Evolutionary conservation across 1,140 invertebrate genomes (phyloP).

Genomic region (Drosophila malerkotliana): DNA sequence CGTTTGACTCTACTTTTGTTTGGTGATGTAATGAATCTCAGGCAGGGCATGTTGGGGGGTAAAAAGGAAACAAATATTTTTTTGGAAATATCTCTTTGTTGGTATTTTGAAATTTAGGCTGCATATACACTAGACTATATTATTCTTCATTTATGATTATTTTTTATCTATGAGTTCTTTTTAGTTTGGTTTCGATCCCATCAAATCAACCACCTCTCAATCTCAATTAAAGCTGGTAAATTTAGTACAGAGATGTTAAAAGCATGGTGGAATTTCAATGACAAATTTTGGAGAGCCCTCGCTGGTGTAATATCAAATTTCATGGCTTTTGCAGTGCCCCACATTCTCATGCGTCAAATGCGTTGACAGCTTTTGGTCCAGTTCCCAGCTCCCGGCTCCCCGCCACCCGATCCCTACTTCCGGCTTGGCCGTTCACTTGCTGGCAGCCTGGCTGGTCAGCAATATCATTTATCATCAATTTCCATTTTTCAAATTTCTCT

Average conservation of each 20-base stretch:
- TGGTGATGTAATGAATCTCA: constrained; percentile 26
- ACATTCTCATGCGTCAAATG: constrained; percentile 76
- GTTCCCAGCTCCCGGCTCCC: constrained; percentile 10
- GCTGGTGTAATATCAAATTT: constrained; percentile 35
- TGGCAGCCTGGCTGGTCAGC: constrained; percentile 64
- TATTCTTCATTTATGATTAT: not conserved
- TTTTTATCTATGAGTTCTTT: too few species aligned
- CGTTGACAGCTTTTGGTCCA: constrained; percentile 71
- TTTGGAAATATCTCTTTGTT: too few species aligned
- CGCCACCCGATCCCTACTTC: constrained; percentile 6
- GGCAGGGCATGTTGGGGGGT: too few species aligned
- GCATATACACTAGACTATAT: not conserved
- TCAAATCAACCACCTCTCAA: constrained; percentile 16
- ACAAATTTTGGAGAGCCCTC: constrained; percentile 31
- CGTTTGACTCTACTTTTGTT: constrained; percentile 19
- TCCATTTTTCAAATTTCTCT: constrained; percentile 82
- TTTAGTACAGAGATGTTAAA: constrained; percentile 11
- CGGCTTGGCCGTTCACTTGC: constrained; percentile 12
- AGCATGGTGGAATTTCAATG: constrained; percentile 25
- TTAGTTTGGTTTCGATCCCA: not conserved
- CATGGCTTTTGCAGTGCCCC: constrained; percentile 52
- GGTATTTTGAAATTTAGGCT: not conserved
- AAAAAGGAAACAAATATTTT: not conserved
- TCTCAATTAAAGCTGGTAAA: constrained; percentile 30
- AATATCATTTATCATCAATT: constrained; percentile 84